Evolutionary conservation across 2,888 invertebrate genomes (phyloP).

Genomic region (Rotaria sp.): DNA sequence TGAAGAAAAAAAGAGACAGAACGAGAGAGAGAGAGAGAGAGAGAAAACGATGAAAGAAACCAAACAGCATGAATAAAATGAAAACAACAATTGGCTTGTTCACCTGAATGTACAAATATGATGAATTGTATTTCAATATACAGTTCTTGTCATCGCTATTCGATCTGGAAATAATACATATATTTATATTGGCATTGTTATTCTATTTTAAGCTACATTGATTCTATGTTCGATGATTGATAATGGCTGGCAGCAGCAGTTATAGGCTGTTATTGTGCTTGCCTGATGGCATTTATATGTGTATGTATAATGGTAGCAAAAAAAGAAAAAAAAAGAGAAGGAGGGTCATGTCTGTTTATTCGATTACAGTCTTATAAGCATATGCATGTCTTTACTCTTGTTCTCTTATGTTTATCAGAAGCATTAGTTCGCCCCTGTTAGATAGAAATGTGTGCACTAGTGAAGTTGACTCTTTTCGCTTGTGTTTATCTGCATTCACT

Average conservation of each 20-base stretch:
- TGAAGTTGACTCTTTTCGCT: not conserved
- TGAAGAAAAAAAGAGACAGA: not conserved
- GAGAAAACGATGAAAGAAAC: not conserved
- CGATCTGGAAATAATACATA: not conserved
- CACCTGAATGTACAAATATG: not conserved
- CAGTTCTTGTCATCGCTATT: not conserved
- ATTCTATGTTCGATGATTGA: not conserved
- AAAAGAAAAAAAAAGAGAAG: not conserved
- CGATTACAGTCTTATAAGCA: not conserved
- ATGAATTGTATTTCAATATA: not conserved
- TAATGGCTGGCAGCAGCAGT: slow-evolving; percentile 3
- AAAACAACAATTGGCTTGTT: not conserved
- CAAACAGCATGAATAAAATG: not conserved
- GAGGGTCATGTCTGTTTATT: slow-evolving; percentile 19
- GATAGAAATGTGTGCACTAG: not conserved
- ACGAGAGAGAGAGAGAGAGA: not conserved
- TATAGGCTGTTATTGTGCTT: not conserved
- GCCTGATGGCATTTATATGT: slow-evolving; percentile 14
- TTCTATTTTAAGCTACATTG: not conserved
- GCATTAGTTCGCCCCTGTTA: not conserved
- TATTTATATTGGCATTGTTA: not conserved
- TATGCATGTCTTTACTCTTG: not conserved
- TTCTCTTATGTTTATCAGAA: not conserved
- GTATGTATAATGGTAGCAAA: not conserved
- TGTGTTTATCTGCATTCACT: not conserved